Evolutionary conservation across 2,797 vertebrate genomes (phyloP), one percentile per base, ranked within the genome.

Genomic region (Macroramphosus scolopax): DNA sequence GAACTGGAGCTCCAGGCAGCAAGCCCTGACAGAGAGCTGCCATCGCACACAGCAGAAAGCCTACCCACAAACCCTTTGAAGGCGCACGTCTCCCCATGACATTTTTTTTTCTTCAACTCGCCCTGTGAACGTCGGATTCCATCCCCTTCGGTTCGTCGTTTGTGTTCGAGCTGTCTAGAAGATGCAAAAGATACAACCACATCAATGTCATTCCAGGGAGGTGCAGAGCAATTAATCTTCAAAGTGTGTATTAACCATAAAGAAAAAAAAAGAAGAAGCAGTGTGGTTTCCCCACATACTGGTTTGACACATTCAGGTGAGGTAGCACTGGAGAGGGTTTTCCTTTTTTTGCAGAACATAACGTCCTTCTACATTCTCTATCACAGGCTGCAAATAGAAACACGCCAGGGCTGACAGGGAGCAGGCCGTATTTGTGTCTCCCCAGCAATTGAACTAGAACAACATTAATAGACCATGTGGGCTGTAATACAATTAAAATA

Each of bases 11-110:
- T 65, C 68, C 55, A 13, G 69, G 63, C 66, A 77, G 58, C 91
- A 90, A 88, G 92, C 87, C 89, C 81, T 56, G 69, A 91, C 92
- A 93, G 78, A 88, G 88, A 78, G 68, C 72, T 68, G 64, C 63
- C 75, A 78, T 75, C 40, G 80, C 88, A 71, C 67, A 73, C 64
- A 75, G 75, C 77, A 78, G 50, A 82, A 85, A 81, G 75, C 82
- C n/a, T 82, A 81, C 80, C 84, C 85, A 67, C 81, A 75, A 62
- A 86, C 69, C 81, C 55, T 86, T n/a, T n/a, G n/a, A n/a, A n/a
- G n/a, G n/a, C n/a, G n/a, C n/a, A n/a, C n/a, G n/a, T n/a, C n/a
- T n/a, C n/a, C n/a, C n/a, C n/a, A n/a, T n/a, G n/a, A n/a, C n/a
- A n/a, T n/a, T n/a, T n/a, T n/a, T n/a, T n/a, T n/a, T n/a, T n/a